Conservation (phyloP, 2,113 vertebrate genomes). For the Andinoacara biseriatus region DNA sequence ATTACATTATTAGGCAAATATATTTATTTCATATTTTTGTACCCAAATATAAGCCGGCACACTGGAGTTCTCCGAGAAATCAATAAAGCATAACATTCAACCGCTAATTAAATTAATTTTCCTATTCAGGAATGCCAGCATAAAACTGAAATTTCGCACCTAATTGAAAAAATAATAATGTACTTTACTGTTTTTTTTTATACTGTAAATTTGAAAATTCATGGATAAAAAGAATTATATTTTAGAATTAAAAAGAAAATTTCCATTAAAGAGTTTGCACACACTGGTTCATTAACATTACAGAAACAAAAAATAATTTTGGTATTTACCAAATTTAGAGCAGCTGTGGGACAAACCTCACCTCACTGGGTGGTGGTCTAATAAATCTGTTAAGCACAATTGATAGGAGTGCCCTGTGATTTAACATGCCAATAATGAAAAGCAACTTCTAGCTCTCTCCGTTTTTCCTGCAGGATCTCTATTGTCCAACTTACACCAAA, state of each 20-base stretch:
- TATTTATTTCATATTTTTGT: not conserved
- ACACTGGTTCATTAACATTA: not conserved
- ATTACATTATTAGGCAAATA: not conserved
- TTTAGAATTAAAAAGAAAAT: no score
- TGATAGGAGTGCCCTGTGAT: no score
- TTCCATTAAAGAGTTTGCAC: not conserved
- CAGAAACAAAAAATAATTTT: not conserved
- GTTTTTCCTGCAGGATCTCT: not conserved
- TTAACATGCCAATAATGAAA: not conserved
- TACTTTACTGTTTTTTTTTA: no score
- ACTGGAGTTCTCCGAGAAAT: not conserved
- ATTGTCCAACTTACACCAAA: not conserved
- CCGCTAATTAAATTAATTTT: not conserved
- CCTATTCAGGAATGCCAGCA: not conserved
- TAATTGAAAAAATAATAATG: no score
- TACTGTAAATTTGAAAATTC: no score
- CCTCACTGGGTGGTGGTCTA: not conserved
- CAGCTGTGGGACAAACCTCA: not conserved
- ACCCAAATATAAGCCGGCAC: not conserved
- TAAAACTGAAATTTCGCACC: not conserved
- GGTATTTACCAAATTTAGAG: not conserved
- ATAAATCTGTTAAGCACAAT: not conserved
- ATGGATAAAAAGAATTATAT: no score
- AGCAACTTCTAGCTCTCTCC: not conserved
- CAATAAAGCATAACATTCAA: not conserved